Conservation (phyloP, 2,888 invertebrate genomes). For the Drosophila bunnanda region DNA sequence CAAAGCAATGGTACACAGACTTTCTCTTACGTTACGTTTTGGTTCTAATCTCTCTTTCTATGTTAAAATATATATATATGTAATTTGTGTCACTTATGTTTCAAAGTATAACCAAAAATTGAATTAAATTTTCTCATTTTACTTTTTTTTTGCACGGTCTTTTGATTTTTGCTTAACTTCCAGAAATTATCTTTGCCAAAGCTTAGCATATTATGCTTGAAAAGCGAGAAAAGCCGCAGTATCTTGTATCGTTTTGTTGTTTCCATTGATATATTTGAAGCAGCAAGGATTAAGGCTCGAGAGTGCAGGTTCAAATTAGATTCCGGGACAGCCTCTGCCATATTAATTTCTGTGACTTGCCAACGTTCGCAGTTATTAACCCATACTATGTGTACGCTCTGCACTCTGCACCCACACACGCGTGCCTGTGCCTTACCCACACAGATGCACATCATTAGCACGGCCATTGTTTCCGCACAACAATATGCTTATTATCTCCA, state of each 20-base stretch:
- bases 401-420: conserved; percentile 4
- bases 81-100: too few species aligned
- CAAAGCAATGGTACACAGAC: too few species aligned
- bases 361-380: conserved; percentile 31
- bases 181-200: not conserved
- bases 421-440: conserved; percentile 51
- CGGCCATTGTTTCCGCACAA: conserved; percentile 78
- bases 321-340: conserved; percentile 5
- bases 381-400: not conserved
- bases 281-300: not conserved
- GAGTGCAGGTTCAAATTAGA: conserved; percentile 1
- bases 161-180: not conserved
- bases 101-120: too few species aligned
- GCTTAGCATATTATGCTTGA: not conserved
- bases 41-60: too few species aligned
- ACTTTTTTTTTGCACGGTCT: not conserved
- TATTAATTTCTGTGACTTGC: conserved; percentile 19
- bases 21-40: too few species aligned
- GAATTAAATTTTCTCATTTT: too few species aligned
- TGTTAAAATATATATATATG: too few species aligned
- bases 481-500: conserved; percentile 82
- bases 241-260: not conserved
- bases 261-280: not conserved
- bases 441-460: conserved; percentile 78
- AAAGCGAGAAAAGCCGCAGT: too few species aligned